phyloP scores from a whole-genome alignment of 2,113 vertebrate species.

The Chaetodon auriga region DNA sequence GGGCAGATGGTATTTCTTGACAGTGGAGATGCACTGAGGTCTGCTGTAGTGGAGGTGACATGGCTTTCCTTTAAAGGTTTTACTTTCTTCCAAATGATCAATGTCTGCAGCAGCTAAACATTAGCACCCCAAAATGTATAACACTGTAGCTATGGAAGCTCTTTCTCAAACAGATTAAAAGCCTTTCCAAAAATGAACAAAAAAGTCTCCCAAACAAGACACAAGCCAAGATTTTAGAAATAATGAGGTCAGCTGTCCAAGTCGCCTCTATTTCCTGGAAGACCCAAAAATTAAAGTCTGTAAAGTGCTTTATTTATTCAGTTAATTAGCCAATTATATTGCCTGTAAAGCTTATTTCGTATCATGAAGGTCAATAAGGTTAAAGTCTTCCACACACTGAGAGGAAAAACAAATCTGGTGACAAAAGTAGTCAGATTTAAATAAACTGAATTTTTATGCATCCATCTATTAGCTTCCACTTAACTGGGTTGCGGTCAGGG shows the following conservation, averaged over 20 bases:
- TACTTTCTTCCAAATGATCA: conserved; percentile 22
- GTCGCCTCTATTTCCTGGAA: background rate
- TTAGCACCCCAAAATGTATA: background rate
- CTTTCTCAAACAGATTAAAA: background rate
- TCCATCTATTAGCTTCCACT: too few species aligned
- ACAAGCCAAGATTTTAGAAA: background rate
- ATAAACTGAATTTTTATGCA: background rate
- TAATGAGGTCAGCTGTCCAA: background rate
- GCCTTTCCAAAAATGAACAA: background rate
- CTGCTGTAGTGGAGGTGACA: conserved; percentile 50
- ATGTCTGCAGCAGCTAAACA: conserved; percentile 20
- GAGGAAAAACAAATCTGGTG: background rate
- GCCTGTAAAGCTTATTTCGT: background rate
- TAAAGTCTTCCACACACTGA: background rate
- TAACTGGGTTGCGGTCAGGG: too few species aligned
- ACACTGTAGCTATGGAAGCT: background rate
- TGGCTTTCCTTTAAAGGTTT: conserved; percentile 9
- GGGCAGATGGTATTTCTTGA: conserved; percentile 69
- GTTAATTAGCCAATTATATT: background rate
- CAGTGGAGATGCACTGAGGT: conserved; percentile 42
- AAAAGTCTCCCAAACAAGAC: background rate
- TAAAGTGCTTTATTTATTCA: conserved; percentile 16
- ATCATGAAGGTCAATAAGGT: background rate
- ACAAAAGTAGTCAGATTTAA: background rate
- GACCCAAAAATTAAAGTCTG: background rate